Conservation (phyloP, 2,888 invertebrate species). For the Sesia apiformis region DNA sequence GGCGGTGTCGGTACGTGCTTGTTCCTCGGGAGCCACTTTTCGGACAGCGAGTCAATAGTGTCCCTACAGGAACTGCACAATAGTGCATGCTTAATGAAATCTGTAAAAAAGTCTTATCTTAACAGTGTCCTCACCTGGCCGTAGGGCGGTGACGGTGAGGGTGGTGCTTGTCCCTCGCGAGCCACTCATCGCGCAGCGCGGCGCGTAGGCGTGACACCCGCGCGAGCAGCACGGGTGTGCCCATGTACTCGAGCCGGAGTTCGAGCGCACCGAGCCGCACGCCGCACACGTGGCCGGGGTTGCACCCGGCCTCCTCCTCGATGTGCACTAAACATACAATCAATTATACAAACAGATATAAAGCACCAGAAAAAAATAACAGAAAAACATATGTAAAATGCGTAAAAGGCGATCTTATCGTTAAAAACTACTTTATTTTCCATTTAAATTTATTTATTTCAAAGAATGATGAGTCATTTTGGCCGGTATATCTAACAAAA, state of each 20-base stretch:
- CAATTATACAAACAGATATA: background rate
- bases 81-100: background rate
- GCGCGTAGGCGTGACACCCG: slow-evolving; percentile 88
- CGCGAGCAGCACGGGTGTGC: slow-evolving; percentile 94
- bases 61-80: slow-evolving; percentile 1
- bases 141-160: slow-evolving; percentile 9
- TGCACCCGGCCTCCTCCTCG: slow-evolving; percentile 90
- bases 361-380: too few relatives aligned
- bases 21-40: background rate
- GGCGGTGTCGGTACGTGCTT: background rate
- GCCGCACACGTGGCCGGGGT: slow-evolving; percentile 91
- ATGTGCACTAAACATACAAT: slow-evolving; percentile 79
- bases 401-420: too few relatives aligned
- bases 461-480: too few relatives aligned
- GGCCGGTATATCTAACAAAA: too few relatives aligned
- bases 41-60: background rate
- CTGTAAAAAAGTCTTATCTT: background rate
- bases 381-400: too few relatives aligned
- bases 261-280: slow-evolving; percentile 89
- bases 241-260: slow-evolving; percentile 97
- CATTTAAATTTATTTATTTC: too few relatives aligned
- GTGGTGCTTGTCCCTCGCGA: slow-evolving; percentile 12
- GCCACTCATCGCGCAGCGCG: slow-evolving; percentile 90
- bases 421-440: too few relatives aligned
- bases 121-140: slow-evolving; percentile 8